Percentiles rank a stretch among this genome's conserved stretches.
phyloP scores from a whole-genome alignment of 2,113 vertebrate genomes.

The Furnarius figulus region DNA sequence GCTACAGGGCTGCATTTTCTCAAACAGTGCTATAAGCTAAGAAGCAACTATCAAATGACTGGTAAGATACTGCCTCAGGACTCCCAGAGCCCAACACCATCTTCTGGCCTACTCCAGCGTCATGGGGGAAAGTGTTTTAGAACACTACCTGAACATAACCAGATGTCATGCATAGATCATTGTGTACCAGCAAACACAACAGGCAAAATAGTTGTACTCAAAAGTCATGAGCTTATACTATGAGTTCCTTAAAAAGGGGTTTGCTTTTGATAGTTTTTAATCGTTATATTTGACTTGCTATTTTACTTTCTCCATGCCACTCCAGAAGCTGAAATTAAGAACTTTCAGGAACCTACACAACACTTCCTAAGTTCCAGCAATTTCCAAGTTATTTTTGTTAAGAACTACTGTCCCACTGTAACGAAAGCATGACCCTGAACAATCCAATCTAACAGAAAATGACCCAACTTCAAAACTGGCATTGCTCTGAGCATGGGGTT shows the following conservation, averaged over 20 bases:
- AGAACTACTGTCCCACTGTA: not conserved
- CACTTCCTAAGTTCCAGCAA: not conserved
- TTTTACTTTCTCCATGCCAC: not conserved
- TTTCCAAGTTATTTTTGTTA: not conserved
- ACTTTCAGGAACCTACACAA: not conserved
- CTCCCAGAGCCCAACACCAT: not conserved
- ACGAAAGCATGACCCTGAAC: not conserved
- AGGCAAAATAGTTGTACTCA: not conserved
- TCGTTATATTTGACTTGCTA: not conserved
- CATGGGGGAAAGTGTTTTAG: not conserved
- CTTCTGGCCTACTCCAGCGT: not conserved
- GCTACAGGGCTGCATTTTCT: not conserved
- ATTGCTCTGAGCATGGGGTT: not conserved
- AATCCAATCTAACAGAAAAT: not conserved
- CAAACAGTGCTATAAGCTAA: not conserved
- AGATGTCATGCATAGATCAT: not conserved
- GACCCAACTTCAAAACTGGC: not conserved
- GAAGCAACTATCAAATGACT: not conserved
- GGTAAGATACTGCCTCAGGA: not conserved
- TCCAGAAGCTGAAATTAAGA: not conserved
- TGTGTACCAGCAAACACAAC: not conserved
- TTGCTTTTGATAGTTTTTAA: not conserved
- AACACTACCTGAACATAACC: not conserved
- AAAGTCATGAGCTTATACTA: not conserved
- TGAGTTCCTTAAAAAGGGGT: not conserved